phyloP scores from a whole-genome alignment of 2,113 vertebrate genomes.

The Neoarius graeffei region DNA sequence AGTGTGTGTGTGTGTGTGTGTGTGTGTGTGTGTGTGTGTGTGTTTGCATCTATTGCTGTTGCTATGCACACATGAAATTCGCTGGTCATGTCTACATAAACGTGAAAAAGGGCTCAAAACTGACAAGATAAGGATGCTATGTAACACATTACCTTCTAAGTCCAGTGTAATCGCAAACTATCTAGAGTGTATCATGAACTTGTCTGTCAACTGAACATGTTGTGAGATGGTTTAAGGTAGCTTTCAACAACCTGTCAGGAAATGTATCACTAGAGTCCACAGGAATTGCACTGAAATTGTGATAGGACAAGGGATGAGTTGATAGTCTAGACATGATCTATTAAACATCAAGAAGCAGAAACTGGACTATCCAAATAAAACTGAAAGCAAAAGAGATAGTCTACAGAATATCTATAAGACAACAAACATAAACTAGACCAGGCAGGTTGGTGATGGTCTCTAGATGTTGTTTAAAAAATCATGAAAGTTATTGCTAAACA shows the following conservation, averaged over 20 bases:
- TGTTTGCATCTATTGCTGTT: background rate
- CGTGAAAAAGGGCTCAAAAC: background rate
- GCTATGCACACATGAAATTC: background rate
- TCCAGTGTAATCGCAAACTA: background rate
- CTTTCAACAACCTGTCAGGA: background rate
- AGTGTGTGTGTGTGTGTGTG: background rate
- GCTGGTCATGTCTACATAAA: background rate
- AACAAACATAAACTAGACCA: background rate
- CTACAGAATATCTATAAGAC: background rate
- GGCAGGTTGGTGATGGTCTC: background rate
- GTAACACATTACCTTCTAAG: background rate
- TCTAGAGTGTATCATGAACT: background rate
- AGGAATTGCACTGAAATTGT: background rate
- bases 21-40: too few relatives aligned
- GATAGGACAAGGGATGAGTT: background rate
- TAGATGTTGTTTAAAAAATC: too few relatives aligned
- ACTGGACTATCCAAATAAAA: background rate
- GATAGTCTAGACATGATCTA: too few relatives aligned
- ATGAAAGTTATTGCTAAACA: too few relatives aligned
- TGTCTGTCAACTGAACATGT: background rate
- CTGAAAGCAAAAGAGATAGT: background rate
- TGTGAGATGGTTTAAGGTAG: background rate
- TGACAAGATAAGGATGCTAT: background rate
- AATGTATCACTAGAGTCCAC: background rate
- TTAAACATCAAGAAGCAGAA: too few relatives aligned